Evolutionary conservation across 23 tunicate genomes (phyloP).

Genomic region (Halocynthia roretzi): DNA sequence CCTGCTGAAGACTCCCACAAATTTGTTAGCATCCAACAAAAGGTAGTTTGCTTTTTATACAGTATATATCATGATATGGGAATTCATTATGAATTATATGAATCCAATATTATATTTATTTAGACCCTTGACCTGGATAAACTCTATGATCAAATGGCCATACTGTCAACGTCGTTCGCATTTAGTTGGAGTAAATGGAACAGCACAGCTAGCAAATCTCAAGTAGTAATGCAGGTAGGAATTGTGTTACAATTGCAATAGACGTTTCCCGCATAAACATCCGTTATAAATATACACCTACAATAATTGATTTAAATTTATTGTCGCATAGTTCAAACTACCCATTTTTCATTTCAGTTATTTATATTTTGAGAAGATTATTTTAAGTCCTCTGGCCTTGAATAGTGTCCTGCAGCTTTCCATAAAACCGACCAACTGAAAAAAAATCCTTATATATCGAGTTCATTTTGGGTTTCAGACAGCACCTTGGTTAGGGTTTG

Average conservation of each 20-base stretch:
- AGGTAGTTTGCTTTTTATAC: constrained; percentile 21
- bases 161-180: constrained; percentile 59
- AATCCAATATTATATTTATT: background rate
- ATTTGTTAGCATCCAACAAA: constrained; percentile 73
- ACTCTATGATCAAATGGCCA: constrained; percentile 78
- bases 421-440: background rate
- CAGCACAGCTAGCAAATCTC: constrained; percentile 25
- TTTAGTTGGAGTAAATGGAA: constrained; percentile 94
- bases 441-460: background rate
- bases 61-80: too few relatives aligned
- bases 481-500: constrained; percentile 28
- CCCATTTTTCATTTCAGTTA: too few relatives aligned
- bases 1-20: constrained; percentile 78
- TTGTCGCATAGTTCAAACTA: background rate
- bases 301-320: background rate
- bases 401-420: background rate
- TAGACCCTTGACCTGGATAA: constrained; percentile 45
- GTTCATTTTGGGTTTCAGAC: background rate
- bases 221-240: constrained; percentile 63
- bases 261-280: background rate
- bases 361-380: too few relatives aligned
- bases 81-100: too few relatives aligned
- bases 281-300: too few relatives aligned
- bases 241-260: too few relatives aligned
- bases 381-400: too few relatives aligned